Percentiles rank a stretch among this genome's conserved stretches.
Evolutionary conservation across 2,797 vertebrate species (phyloP).

Genomic region (Bradypodion pumilum): DNA sequence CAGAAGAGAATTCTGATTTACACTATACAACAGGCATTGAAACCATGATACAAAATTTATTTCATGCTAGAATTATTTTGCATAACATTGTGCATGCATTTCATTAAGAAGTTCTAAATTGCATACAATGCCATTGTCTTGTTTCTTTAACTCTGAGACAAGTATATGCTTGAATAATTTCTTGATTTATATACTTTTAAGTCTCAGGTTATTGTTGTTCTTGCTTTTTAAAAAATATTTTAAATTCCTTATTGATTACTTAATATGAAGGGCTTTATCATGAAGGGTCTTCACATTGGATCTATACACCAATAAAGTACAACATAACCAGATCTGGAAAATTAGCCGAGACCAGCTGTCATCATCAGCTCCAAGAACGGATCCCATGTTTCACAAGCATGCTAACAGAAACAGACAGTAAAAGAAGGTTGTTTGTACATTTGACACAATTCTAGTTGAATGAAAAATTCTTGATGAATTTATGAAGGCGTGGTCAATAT

Average conservation of each 20-base stretch:
- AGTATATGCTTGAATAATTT: constrained; percentile 73
- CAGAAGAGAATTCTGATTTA: constrained; percentile 81
- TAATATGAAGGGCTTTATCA: constrained; percentile 81
- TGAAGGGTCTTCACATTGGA: constrained; percentile 85
- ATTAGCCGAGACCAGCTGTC: constrained; percentile 76
- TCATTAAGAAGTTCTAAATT: constrained; percentile 91
- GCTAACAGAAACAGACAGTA: constrained; percentile 81
- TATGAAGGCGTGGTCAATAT: constrained; percentile 85
- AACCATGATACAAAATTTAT: constrained; percentile 98
- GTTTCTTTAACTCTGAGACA: constrained; percentile 77
- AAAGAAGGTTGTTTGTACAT: constrained; percentile 70
- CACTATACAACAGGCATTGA: constrained; percentile 80
- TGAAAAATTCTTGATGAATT: constrained; percentile 77
- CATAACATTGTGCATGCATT: constrained; percentile 99
- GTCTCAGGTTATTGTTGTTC: constrained; percentile 64
- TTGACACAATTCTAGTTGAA: constrained; percentile 76
- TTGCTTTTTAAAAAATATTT: constrained; percentile 69
- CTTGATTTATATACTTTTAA: constrained; percentile 75
- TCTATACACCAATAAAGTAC: constrained; percentile 88
- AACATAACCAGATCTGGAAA: constrained; percentile 79
- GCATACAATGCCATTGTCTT: constrained; percentile 82
- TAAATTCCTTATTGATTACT: constrained; percentile 80
- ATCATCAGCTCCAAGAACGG: constrained; percentile 72
- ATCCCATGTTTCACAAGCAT: constrained; percentile 83
- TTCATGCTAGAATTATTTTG: constrained; percentile 99